Percentiles rank a stretch among this genome's conserved stretches.
Evolutionary conservation across 1,140 invertebrate species (phyloP).

Genomic region (Pseudomyrmex sp.): DNA sequence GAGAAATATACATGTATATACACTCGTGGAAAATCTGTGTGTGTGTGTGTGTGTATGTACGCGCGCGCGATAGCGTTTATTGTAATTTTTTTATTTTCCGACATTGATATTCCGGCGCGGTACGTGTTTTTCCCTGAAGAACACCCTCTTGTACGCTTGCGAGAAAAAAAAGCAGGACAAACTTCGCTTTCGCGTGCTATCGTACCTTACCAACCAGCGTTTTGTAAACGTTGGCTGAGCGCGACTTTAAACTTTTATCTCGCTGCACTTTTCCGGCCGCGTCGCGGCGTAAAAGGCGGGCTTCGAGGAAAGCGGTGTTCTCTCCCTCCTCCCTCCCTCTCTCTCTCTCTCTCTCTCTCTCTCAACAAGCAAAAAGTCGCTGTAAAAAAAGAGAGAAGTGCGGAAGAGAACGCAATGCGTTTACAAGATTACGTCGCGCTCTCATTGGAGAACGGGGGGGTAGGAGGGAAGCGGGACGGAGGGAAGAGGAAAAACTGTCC

Average conservation of each 20-base stretch:
- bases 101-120: not conserved
- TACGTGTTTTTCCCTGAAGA: constrained; percentile 9
- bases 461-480: not conserved
- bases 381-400: constrained; percentile 42
- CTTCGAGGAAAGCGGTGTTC: constrained; percentile 41
- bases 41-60: no score
- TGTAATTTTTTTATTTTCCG: constrained; percentile 32
- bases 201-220: constrained; percentile 40
- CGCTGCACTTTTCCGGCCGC: constrained; percentile 57
- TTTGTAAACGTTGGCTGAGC: constrained; percentile 55
- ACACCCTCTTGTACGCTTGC: not conserved
- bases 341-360: constrained; percentile 16
- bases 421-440: constrained; percentile 55
- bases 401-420: constrained; percentile 53
- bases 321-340: not conserved
- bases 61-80: not conserved
- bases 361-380: constrained; percentile 37
- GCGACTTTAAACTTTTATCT: constrained; percentile 61
- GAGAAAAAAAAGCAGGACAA: constrained; percentile 26
- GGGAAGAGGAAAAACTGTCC: constrained; percentile 51
- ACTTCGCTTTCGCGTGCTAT: constrained; percentile 42
- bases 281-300: constrained; percentile 52
- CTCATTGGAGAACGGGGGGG: no score
- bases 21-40: no score
- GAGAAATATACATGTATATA: no score